Base-by-base conservation (phyloP, 2,888 invertebrate genomes). In the Chymomyza amoena region DNA sequence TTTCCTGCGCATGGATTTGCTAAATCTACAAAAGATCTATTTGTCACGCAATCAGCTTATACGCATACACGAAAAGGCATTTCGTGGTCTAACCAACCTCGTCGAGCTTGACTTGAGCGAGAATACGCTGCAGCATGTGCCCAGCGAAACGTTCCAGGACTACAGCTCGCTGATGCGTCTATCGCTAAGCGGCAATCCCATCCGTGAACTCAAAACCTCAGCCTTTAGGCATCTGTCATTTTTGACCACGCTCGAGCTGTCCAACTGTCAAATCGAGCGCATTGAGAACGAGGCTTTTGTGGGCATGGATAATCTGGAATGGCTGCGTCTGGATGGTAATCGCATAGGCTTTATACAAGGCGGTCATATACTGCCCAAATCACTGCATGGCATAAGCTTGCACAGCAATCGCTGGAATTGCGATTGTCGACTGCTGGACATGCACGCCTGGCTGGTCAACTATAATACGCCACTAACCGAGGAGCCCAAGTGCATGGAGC, bases 401-500 rank as follows among this genome's bases (percentile, higher is more conserved):
- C 95, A 97, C 90, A 95, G 95, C 90, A 97, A 97, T 93, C 95
- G 96, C 78, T 97, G 97, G 97, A 94, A 94, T 80, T 97, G 97
- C 92, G 96, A 97, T 91, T 97, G 97, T 91, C 94, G 95, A 81
- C 93, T 97, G 87, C 92, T 95, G 80, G 95, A 96, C 84, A 92
- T 97, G 87, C 95, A 96, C 89, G 92, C 93, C 76, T 97, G 97
- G 97, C 93, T 97, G 84, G 93, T 93, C 78, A 94, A 94, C 89
- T 95, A 95, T 89, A 95, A 95, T 88, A 95, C 96, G 80, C 96
- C 96, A 9, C 95, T 96, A 89, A 94, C 95, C 39, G 94, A 95
- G 66, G 96, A 97, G 87, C 96, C 97, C 36, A 93, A 94, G 88
- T 97, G 97, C 91, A 93, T 94, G 67, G 93, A 94, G 62, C 97